phyloP scores from a whole-genome alignment of 2,797 vertebrate species.

The Hipposideros larvatus region DNA sequence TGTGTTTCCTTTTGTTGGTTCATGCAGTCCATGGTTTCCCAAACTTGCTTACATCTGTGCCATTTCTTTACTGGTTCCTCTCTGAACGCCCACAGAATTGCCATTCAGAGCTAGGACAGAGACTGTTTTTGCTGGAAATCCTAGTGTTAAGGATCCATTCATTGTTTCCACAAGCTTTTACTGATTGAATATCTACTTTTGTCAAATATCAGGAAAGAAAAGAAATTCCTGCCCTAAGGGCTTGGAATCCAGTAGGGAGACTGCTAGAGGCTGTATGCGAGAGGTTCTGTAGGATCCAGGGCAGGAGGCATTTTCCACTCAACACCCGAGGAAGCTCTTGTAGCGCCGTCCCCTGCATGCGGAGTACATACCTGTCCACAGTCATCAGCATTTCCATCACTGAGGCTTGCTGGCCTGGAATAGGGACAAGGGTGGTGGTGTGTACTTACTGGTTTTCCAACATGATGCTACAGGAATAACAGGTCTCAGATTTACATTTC shows the following conservation, averaged over 20 bases:
- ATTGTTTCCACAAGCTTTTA: constrained; percentile 20
- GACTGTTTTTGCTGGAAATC: background rate
- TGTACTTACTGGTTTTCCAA: background rate
- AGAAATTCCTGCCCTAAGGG: background rate
- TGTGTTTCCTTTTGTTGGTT: background rate
- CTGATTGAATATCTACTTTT: background rate
- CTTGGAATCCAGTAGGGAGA: background rate
- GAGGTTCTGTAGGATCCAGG: background rate
- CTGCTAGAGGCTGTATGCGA: background rate
- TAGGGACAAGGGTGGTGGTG: background rate
- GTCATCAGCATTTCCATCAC: background rate
- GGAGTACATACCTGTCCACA: no score
- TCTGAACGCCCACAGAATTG: background rate
- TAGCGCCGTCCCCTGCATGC: fast-evolving
- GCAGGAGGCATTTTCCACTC: background rate
- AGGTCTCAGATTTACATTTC: constrained; percentile 1
- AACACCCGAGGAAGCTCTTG: background rate
- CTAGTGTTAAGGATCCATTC: constrained; percentile 33
- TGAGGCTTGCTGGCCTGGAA: background rate
- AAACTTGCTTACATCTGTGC: background rate
- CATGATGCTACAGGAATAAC: background rate
- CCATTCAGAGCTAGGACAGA: constrained; percentile 37
- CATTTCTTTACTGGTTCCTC: constrained; percentile 30
- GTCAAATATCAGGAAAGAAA: background rate
- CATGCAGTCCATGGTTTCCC: background rate